Evolutionary conservation across 2,113 vertebrate genomes (phyloP), one percentile per base, ranked within the genome.

Genomic region (Glareola pratincola): DNA sequence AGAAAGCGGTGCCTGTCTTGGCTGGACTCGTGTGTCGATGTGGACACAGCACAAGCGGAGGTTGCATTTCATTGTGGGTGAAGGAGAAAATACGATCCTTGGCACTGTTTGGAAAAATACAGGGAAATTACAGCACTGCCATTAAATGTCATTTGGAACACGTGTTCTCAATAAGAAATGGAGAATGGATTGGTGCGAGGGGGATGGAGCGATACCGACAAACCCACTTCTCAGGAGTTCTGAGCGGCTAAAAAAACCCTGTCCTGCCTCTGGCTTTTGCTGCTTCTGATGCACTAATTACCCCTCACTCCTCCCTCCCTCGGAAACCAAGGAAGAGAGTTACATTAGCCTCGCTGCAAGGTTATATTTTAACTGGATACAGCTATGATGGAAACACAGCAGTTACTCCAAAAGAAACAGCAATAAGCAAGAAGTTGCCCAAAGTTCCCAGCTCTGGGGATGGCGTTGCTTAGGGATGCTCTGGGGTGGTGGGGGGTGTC

Each of bases 161-260:
- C 4, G 5, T 88, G 87, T 85, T 94, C 83, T 54, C 18, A 43
- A 10, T 80, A n/a, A 72, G 83, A 90, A 62, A 29, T 6, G 20
- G 41, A 62, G 73, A 23, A 18, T 18, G 53, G 30, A 24, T 60
- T 27, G n/a, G 30, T 62, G 16, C 10, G 23, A 27, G 53, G 73
- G 39, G 56, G 60, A 14, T 64, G 60, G 77, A 60, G 63, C 51
- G 50, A 20, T 71, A 32, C 54, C 3, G 1, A 18, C 41, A 54
- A 66, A 51, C 47, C 26, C 47, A 7, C 56, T 56, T 30, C 71
- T 92, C 57, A 16, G 50, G 15, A 22, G 34, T 39, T 39, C 39
- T 68, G 59, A 50, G n/a, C 4, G 0, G 48, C 53, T 48, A 6
- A 48, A 41, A 39, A 72, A 22, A 2, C 9, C 4, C 0, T 0